Evolutionary conservation across 2,113 vertebrate species (phyloP).

Genomic region (Oreochromis aureus): DNA sequence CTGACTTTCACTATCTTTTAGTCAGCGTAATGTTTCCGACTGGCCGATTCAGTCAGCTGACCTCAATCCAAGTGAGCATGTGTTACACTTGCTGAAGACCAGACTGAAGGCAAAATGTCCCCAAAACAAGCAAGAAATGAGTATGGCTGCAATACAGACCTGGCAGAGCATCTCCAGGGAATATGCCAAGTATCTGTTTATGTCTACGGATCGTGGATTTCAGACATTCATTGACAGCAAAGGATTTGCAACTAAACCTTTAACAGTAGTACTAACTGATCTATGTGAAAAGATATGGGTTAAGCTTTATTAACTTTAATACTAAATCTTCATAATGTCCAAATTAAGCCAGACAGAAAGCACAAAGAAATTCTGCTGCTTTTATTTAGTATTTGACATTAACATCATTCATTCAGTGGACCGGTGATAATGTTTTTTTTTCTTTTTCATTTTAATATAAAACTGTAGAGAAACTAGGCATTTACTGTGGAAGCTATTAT

Average conservation of each 20-base stretch:
- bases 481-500: background rate
- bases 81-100: conserved; percentile 33
- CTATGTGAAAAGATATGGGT: background rate
- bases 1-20: background rate
- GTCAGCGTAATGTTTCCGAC: background rate
- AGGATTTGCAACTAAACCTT: background rate
- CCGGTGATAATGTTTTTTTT: background rate
- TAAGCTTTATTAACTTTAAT: background rate
- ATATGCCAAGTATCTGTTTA: conserved; percentile 38
- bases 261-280: background rate
- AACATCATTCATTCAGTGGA: background rate
- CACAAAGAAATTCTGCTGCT: background rate
- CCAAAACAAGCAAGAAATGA: conserved; percentile 40
- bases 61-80: conserved; percentile 38
- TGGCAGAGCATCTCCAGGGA: conserved; percentile 31
- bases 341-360: background rate
- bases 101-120: conserved; percentile 33
- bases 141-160: conserved; percentile 32
- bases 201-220: conserved; percentile 9
- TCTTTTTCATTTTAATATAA: background rate
- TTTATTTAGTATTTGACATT: background rate
- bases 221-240: background rate
- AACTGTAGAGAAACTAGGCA: background rate
- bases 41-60: conserved; percentile 25
- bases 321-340: background rate